Percentiles rank a stretch among this genome's conserved stretches.
phyloP scores from a whole-genome alignment of 2,113 vertebrate genomes.

The Machaerirhynchus nigripectus region DNA sequence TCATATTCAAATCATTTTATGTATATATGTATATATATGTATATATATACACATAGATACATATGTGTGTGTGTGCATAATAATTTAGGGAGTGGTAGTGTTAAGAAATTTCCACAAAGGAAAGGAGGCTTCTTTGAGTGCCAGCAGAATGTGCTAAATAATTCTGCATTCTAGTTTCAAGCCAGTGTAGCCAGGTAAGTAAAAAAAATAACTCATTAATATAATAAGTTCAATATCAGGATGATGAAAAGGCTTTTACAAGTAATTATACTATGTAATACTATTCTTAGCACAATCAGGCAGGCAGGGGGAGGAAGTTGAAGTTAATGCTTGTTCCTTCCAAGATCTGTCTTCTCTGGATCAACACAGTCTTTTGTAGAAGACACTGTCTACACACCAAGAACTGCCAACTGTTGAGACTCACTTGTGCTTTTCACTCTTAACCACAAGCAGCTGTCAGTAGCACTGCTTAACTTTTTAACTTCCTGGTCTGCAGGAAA shows the following conservation, averaged over 20 bases:
- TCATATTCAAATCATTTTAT: background rate
- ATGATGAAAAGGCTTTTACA: background rate
- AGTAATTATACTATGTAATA: background rate
- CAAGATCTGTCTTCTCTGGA: background rate
- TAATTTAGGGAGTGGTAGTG: background rate
- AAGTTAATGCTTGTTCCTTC: background rate
- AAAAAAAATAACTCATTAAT: background rate
- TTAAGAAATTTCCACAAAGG: background rate
- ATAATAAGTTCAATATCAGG: background rate
- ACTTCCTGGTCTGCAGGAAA: background rate
- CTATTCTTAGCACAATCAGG: background rate
- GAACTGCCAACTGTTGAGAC: background rate
- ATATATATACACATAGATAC: rapidly evolving
- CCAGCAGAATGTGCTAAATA: background rate
- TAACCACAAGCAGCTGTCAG: background rate
- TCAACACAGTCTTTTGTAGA: background rate
- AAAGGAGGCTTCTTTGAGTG: background rate
- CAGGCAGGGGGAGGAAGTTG: background rate
- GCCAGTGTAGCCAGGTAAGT: background rate
- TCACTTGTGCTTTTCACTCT: background rate
- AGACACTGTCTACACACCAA: background rate
- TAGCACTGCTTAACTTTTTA: background rate
- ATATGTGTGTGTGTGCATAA: background rate
- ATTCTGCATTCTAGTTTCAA: background rate
- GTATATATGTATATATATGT: no score